Conservation (phyloP, 1,140 invertebrate species). For the Drosophila biarmipes region DNA sequence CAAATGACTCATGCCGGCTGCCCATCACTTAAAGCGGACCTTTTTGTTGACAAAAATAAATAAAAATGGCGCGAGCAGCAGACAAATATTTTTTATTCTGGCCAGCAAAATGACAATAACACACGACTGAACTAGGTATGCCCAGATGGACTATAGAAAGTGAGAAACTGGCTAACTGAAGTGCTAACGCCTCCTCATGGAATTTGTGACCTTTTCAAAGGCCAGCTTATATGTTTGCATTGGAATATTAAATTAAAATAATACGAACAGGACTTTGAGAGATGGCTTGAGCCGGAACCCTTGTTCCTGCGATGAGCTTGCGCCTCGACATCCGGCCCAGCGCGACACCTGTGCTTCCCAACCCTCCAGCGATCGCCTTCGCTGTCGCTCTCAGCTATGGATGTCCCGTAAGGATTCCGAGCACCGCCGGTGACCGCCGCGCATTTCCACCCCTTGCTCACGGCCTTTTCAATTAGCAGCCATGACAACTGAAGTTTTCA, state of each 20-base stretch:
- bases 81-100: conserved; percentile 67
- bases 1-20: conserved; percentile 33
- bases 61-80: conserved; percentile 22
- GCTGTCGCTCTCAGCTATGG: conserved; percentile 4
- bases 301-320: neutral
- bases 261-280: no score
- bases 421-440: neutral
- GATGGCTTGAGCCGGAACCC: neutral
- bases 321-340: neutral
- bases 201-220: no score
- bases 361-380: conserved; percentile 8
- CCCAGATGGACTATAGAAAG: neutral
- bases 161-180: no score
- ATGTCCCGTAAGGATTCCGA: conserved; percentile 2
- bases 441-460: conserved; percentile 33
- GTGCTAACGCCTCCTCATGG: no score
- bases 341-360: conserved; percentile 9
- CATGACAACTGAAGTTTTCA: conserved; percentile 71
- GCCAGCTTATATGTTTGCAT: no score
- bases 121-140: neutral
- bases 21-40: conserved; percentile 61
- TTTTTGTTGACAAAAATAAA: conserved; percentile 41
- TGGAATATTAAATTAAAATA: no score
- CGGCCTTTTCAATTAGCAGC: conserved; percentile 69
- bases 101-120: conserved; percentile 36